phyloP scores from a whole-genome alignment of 2,888 invertebrate genomes.

The Melanostoma mellinum region DNA sequence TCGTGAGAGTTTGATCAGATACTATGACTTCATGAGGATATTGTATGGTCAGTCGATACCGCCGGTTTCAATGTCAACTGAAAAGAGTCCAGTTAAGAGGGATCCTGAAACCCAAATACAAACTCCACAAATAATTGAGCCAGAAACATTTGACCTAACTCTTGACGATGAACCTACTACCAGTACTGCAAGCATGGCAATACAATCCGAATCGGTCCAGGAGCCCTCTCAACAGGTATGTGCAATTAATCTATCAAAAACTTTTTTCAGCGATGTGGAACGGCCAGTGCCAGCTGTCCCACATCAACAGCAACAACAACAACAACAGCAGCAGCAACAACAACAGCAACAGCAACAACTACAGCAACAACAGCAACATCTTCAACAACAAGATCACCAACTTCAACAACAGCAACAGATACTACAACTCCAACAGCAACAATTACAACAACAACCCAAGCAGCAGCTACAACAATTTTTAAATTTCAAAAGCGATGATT shows the following conservation, averaged over 20 bases:
- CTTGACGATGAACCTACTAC: conserved; percentile 43
- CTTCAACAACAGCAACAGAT: too few relatives aligned
- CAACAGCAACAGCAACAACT: too few relatives aligned
- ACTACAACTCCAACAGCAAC: too few relatives aligned
- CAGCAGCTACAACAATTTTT: too few relatives aligned
- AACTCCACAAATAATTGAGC: not conserved
- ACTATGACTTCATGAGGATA: conserved; percentile 80
- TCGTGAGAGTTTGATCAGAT: conserved; percentile 78
- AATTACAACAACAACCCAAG: too few relatives aligned
- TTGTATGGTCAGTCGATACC: conserved; percentile 76
- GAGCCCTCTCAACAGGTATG: conserved; percentile 64
- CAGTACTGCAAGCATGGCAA: conserved; percentile 35
- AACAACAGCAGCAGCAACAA: conserved; percentile 8
- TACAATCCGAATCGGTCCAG: conserved; percentile 65
- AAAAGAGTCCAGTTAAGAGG: not conserved
- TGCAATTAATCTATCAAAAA: conserved; percentile 80
- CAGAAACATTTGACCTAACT: conserved; percentile 36
- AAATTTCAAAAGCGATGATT: too few relatives aligned
- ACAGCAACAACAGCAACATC: too few relatives aligned
- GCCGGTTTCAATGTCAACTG: not conserved
- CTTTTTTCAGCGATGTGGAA: conserved; percentile 75
- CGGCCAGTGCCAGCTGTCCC: not conserved
- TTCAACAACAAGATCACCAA: too few relatives aligned
- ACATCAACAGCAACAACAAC: not conserved
- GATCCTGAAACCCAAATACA: conserved; percentile 5